Evolutionary conservation across 1,140 invertebrate genomes (phyloP), one percentile per base, ranked within the genome.

Genomic region (Drosophila nigrodunni): DNA sequence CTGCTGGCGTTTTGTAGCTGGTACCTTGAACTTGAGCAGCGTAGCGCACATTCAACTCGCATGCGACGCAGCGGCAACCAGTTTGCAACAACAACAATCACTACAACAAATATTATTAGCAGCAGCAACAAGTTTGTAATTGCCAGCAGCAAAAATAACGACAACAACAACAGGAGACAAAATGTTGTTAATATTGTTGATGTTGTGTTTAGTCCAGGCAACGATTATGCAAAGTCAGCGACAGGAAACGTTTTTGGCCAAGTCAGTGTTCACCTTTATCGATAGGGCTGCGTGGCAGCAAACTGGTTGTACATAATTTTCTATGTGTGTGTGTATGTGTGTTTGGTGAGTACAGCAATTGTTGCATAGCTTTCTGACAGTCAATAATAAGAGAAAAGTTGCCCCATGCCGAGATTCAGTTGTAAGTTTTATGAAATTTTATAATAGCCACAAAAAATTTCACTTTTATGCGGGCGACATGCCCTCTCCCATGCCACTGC

Each of bases 1-100:
- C 39, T 25, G 57, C 25, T 21, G 41, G 21, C 57, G 54, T 15
- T 61, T 60, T n/a, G 69, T 21, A 15, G 50, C 60, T 65, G 35
- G 85, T 88, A 87, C 82, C 82, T 87, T 87, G 83, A 87, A 87
- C 82, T 87, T 87, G 82, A 82, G 86, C 78, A 72, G 65, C 64
- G 66, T 66, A 44, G 61, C 73, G 82, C 82, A 61, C 82, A 86
- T 86, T 86, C 82, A 86, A 86, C 82, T 87, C 80, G 62, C 21
- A 2, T 15, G 64, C 65, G 58, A 9, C 41, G 58, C 70, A 46
- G 64, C 46, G 58, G 71, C 80, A 87, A 87, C 82, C 82, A 74
- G 82, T 87, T 87, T 87, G 69, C 83, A 87, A 71, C 50, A 52
- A 39, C 43, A 70, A 55, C 50, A 52, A 49, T 43, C 44, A 37